Percentiles rank a stretch among this genome's conserved stretches.
These are phyloP conservation scores for Netelia fuscicornis DNA, from an alignment of 2,888 invertebrate genomes.

Conservation along the genomic window DNA sequence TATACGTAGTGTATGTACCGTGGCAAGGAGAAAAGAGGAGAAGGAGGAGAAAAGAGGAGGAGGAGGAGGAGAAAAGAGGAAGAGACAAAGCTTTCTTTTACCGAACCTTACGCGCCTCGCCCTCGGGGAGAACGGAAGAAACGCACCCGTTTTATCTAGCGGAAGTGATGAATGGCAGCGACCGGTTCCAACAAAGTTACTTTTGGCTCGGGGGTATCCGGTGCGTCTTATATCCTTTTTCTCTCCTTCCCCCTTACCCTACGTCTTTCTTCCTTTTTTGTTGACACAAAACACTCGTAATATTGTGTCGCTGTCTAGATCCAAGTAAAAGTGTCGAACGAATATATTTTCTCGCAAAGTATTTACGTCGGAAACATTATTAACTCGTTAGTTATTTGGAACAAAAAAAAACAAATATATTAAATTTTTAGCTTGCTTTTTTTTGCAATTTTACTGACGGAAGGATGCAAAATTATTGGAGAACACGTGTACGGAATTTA, in stretches of 20 bases:
- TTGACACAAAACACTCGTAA: conserved; percentile 51
- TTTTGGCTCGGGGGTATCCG: conserved; percentile 62
- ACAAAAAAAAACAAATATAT: background rate
- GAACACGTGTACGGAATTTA: background rate
- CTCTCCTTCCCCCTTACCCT: background rate
- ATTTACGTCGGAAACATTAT: background rate
- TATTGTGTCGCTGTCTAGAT: conserved; percentile 15
- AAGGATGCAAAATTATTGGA: background rate
- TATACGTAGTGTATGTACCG: conserved; percentile 11
- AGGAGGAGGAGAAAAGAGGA: conserved; percentile 58
- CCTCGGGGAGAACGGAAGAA: conserved; percentile 67
- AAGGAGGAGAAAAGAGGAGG: conserved; percentile 62
- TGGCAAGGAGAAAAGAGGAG: conserved; percentile 42
- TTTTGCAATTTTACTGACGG: no score
- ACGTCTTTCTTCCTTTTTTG: conserved; percentile 37
- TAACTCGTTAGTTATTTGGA: background rate
- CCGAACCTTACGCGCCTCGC: conserved; percentile 52
- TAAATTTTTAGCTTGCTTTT: no score
- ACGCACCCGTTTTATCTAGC: conserved; percentile 78
- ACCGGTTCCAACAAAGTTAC: conserved; percentile 69
- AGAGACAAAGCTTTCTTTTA: conserved; percentile 77
- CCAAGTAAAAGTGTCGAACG: conserved; percentile 24
- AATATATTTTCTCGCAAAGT: background rate
- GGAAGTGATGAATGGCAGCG: conserved; percentile 80
- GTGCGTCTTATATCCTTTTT: background rate